phyloP scores from a whole-genome alignment of 2,888 invertebrate species.

The Ariolimax columbianus region DNA sequence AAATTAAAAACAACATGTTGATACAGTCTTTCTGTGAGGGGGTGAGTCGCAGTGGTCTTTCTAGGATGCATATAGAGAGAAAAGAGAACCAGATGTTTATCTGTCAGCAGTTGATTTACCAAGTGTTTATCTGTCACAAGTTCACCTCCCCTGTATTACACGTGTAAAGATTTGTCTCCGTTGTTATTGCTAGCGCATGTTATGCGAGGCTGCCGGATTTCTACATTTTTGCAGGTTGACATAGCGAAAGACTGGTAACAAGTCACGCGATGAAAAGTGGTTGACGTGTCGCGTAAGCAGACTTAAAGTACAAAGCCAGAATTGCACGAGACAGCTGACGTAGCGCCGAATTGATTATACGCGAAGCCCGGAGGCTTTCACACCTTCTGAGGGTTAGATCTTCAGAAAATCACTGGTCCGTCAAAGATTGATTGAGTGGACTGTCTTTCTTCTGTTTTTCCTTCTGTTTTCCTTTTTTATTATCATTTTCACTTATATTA shows the following conservation, averaged over 20 bases:
- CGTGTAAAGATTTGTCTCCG: too few species aligned
- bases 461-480: background rate
- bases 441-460: background rate
- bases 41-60: too few species aligned
- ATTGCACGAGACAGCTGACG: background rate
- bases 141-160: too few species aligned
- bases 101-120: too few species aligned
- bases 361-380: background rate
- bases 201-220: too few species aligned
- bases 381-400: background rate
- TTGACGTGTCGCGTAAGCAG: background rate
- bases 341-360: background rate
- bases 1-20: too few species aligned
- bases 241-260: background rate
- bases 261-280: background rate
- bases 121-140: too few species aligned
- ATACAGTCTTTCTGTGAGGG: too few species aligned
- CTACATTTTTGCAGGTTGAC: too few species aligned
- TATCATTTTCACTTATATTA: background rate
- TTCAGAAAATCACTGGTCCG: background rate
- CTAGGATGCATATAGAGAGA: too few species aligned
- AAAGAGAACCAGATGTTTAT: too few species aligned
- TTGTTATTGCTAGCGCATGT: too few species aligned
- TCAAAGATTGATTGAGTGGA: background rate
- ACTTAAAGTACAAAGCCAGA: background rate